These are phyloP conservation scores for Diacarnus erythraeanus DNA, from an alignment of 37 sponge, comb jelly and placozoan genomes.

Conservation along the genomic window DNA sequence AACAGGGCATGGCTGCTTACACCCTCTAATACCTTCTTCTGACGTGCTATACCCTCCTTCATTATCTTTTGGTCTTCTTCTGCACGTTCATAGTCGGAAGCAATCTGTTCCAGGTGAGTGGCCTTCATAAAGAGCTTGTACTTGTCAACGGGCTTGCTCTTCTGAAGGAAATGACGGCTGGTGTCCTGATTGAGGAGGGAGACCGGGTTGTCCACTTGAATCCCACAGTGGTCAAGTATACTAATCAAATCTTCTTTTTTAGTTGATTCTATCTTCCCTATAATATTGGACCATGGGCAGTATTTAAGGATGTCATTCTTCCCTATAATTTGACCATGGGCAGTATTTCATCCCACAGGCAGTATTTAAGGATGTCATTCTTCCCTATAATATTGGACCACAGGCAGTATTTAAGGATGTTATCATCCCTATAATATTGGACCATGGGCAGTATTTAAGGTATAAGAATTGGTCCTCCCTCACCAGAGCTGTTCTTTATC, in stretches of 20 bases:
- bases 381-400: slow-evolving; percentile 33
- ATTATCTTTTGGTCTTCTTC: slow-evolving; percentile 62
- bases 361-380: too few species aligned
- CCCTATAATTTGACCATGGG: too few species aligned
- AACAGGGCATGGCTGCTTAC: not conserved
- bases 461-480: too few species aligned
- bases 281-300: too few species aligned
- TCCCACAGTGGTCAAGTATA: slow-evolving; percentile 89
- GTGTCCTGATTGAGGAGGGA: slow-evolving; percentile 96
- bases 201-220: slow-evolving; percentile 98
- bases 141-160: slow-evolving; percentile 64
- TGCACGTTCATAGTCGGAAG: slow-evolving; percentile 66
- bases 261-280: slow-evolving; percentile 68
- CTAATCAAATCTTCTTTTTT: slow-evolving; percentile 86
- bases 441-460: too few species aligned
- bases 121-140: slow-evolving; percentile 98
- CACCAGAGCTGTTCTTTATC: slow-evolving; percentile 50
- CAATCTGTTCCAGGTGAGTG: slow-evolving; percentile 94
- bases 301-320: too few species aligned
- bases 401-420: too few species aligned
- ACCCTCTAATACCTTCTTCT: slow-evolving; percentile 57
- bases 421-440: too few species aligned
- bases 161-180: slow-evolving; percentile 90
- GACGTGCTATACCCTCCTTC: slow-evolving; percentile 39
- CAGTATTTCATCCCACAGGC: too few species aligned